Base-by-base conservation (phyloP, 2,888 invertebrate genomes). In the Palloptera scutellata region DNA sequence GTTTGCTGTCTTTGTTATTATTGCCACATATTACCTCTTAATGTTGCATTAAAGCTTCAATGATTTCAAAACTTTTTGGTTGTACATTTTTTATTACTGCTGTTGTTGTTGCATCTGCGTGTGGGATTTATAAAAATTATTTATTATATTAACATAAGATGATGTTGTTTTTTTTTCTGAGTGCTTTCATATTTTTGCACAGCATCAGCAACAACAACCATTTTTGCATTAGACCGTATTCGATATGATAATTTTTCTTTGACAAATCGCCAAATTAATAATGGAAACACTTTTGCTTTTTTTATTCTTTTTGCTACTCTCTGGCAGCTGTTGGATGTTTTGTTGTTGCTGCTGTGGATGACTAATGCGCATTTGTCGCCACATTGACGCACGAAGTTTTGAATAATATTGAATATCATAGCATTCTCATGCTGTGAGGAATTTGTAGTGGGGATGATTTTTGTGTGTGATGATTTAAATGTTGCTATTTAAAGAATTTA, bases 251-350 rank as follows among this genome's bases (percentile, higher is more conserved):
- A 30, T 30, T 30, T 30, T 30, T 48, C n/a, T 58, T 58, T 64
- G 64, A 58, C 64, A 64, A 64, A 52, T 58, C 42, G 52, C 64
- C 48, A 52, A 64, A 58, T 58, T 64, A 57, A 42, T 40, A 30
- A 48, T 51, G 58, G 42, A 41, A 48, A 10, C 51, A 40, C 54
- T 43, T 42, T 20, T 19, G 19, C 42, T 12, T 13, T 10, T 19
- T 48, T 17, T 45, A 45, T 40, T 43, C 30, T 17, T 59, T 59
- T 42, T 59, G 43, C 43, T 51, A 19, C n/a, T 45, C 51, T 19
- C 42, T 5, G 48, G 48, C 48, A 13, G 48, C 15, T 48, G 48
- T 6, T 30, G 2, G 6, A 4, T 2, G 3, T 30, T 30, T 30
- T 30, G 30, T 30, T 48, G 48, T 48, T 48, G 48, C 1, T 48